phyloP scores from a whole-genome alignment of 2,888 invertebrate species.

The Hymenopus coronatus region DNA sequence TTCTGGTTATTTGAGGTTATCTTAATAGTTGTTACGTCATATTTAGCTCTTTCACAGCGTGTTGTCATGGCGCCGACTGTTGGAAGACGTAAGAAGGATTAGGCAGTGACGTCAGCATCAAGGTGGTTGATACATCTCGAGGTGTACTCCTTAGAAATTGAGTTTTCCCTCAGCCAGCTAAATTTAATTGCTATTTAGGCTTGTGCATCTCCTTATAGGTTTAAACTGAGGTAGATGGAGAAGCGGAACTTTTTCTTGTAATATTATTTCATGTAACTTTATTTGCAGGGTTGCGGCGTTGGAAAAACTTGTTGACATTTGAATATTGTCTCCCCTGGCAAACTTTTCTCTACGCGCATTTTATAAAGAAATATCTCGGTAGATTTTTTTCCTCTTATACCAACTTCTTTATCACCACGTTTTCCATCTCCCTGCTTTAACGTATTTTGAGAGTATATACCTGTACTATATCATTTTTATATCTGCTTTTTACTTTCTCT shows the following conservation, averaged over 20 bases:
- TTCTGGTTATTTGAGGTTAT: too few species aligned
- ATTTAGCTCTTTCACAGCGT: too few species aligned
- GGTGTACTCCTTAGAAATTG: conserved; percentile 10
- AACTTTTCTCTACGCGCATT: neutral
- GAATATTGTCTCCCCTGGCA: neutral
- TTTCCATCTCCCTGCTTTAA: neutral
- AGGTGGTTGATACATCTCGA: neutral
- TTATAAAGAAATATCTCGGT: neutral
- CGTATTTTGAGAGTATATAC: neutral
- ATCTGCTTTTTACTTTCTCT: too few species aligned
- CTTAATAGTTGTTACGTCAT: too few species aligned
- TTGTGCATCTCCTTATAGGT: neutral
- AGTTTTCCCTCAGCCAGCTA: conserved; percentile 7
- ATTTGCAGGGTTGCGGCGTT: neutral
- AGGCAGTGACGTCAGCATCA: neutral
- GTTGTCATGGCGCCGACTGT: neutral
- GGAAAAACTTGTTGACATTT: neutral
- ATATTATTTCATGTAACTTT: conserved; percentile 19
- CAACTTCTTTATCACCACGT: neutral
- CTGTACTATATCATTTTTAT: too few species aligned
- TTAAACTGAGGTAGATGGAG: neutral
- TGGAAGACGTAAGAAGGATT: neutral
- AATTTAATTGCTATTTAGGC: conserved; percentile 19
- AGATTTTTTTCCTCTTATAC: neutral
- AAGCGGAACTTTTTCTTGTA: neutral